Conservation (phyloP, 2,888 invertebrate genomes). For the Melolontha melolontha region DNA sequence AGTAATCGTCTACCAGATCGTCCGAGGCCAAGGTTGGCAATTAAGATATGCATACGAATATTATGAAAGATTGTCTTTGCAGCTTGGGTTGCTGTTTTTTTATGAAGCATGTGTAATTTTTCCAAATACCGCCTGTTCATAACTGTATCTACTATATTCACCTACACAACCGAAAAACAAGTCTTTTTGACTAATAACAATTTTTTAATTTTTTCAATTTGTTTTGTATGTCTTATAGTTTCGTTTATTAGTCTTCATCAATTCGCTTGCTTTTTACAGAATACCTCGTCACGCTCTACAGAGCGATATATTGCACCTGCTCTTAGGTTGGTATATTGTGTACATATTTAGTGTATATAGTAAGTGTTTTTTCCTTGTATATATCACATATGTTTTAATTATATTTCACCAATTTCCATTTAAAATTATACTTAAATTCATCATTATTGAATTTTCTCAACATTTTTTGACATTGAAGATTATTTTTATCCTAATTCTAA, state of each 20-base stretch:
- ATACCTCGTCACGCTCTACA: conserved; percentile 60
- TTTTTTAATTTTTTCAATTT: conserved; percentile 30
- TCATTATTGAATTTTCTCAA: no score
- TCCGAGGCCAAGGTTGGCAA: conserved; percentile 79
- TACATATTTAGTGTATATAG: conserved; percentile 9
- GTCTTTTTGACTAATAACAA: conserved; percentile 20
- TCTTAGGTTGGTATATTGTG: conserved; percentile 62
- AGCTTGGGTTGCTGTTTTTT: conserved; percentile 57
- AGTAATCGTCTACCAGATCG: conserved; percentile 88
- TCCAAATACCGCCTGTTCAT: conserved; percentile 21
- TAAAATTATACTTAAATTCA: no score
- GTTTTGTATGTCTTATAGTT: conserved; percentile 33
- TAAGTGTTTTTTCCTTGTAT: conserved; percentile 8
- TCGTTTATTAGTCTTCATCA: conserved; percentile 35
- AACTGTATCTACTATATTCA: conserved; percentile 15
- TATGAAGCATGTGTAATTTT: conserved; percentile 42
- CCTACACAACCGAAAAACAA: conserved; percentile 1
- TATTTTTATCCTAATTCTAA: no score
- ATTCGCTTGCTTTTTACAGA: conserved; percentile 52
- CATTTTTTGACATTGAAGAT: no score
- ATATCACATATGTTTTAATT: no score
- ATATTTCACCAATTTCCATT: no score
- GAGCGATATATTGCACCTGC: conserved; percentile 62
- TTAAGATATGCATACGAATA: conserved; percentile 15
- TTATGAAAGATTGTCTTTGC: conserved; percentile 50